phyloP scores from a whole-genome alignment of 1,140 invertebrate genomes.

The Cyclina sinensis region DNA sequence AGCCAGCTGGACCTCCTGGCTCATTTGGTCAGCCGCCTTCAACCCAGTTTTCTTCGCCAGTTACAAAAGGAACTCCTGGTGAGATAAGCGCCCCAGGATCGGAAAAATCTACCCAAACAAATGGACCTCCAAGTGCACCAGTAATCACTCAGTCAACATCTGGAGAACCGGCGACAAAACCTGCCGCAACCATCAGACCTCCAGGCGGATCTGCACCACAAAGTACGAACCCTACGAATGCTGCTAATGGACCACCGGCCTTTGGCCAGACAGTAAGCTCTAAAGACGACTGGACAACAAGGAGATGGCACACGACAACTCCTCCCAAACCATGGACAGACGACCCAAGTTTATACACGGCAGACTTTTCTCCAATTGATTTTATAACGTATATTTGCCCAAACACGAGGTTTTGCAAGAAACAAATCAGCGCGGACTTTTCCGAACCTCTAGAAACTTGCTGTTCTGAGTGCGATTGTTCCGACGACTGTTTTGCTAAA shows the following conservation, averaged over 20 bases:
- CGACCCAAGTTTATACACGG: neutral
- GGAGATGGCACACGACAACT: neutral
- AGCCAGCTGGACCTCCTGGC: neutral
- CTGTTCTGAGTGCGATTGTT: neutral
- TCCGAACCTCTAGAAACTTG: neutral
- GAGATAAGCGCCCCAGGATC: neutral
- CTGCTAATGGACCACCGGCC: neutral
- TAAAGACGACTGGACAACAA: neutral
- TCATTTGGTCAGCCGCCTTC: neutral
- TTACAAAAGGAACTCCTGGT: neutral
- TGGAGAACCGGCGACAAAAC: neutral
- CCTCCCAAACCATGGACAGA: neutral
- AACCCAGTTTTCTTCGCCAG: neutral
- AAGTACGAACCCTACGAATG: neutral
- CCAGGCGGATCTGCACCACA: neutral
- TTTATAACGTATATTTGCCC: neutral
- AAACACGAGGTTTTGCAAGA: neutral
- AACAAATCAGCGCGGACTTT: neutral
- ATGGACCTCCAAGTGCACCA: neutral
- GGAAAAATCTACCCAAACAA: neutral
- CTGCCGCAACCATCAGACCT: neutral
- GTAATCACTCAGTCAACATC: too few species aligned
- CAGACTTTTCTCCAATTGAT: neutral
- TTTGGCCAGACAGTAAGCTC: neutral
- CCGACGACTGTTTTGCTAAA: constrained; percentile 9